phyloP scores from a whole-genome alignment of 2,113 vertebrate species.

The Lipotes vexillifer region DNA sequence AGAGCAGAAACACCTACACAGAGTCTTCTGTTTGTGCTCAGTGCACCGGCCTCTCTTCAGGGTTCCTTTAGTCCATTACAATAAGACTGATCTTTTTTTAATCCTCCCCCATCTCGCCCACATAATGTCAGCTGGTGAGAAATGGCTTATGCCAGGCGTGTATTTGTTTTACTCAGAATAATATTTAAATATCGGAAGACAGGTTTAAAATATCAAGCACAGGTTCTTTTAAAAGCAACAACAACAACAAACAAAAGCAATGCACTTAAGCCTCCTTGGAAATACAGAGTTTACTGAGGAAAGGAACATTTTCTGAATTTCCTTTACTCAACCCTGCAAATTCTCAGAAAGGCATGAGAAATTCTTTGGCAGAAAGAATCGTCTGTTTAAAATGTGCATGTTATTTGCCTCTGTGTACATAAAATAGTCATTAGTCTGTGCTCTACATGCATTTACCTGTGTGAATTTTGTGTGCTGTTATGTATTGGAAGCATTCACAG shows the following conservation, averaged over 20 bases:
- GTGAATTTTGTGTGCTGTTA: background rate
- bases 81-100: constrained; percentile 37
- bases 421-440: background rate
- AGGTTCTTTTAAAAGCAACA: background rate
- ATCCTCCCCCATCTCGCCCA: constrained; percentile 31
- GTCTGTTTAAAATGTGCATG: background rate
- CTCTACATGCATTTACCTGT: background rate
- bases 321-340: background rate
- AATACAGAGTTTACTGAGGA: background rate
- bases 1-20: background rate
- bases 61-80: background rate
- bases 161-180: constrained; percentile 61
- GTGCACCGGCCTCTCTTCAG: background rate
- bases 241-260: background rate
- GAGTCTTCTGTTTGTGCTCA: accelerated
- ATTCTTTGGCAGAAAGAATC: background rate
- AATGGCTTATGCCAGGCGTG: constrained; percentile 8
- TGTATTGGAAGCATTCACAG: background rate
- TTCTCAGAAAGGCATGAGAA: background rate
- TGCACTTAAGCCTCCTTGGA: constrained; percentile 18
- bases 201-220: constrained; percentile 64
- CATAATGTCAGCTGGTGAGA: constrained; percentile 29
- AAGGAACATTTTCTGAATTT: background rate
- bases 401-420: background rate
- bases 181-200: constrained; percentile 68